phyloP scores from a whole-genome alignment of 2,888 invertebrate species.

The Caenorhabditis auriculariae region DNA sequence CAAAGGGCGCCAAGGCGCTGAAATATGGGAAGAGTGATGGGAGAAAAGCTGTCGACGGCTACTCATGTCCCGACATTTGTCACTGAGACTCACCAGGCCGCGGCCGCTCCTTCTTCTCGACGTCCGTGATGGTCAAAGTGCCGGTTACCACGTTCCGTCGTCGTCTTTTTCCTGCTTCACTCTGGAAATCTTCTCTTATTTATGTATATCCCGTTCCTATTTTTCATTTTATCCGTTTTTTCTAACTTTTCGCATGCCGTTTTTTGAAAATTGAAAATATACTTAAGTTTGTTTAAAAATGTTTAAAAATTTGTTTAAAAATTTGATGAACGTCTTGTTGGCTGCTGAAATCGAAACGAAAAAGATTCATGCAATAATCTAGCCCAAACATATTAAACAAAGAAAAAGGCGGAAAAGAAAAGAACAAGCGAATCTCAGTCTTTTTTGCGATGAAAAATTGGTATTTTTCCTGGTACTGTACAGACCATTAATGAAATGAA shows the following conservation, averaged over 20 bases:
- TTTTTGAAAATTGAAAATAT: no score
- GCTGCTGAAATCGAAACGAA: background rate
- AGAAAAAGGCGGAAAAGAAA: background rate
- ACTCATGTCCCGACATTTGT: conserved; percentile 11
- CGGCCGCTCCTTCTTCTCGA: conserved; percentile 7
- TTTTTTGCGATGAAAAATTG: conserved; percentile 11
- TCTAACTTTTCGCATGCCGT: conserved; percentile 19
- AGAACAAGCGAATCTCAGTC: conserved; percentile 1
- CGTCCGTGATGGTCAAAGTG: conserved; percentile 27
- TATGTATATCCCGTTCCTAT: background rate
- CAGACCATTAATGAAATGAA: conserved; percentile 1
- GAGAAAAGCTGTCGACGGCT: background rate
- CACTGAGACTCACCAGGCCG: conserved; percentile 19
- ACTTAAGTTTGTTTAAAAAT: no score
- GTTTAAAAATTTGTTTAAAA: no score
- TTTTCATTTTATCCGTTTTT: conserved; percentile 3
- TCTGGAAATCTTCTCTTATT: conserved; percentile 1
- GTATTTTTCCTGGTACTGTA: conserved; percentile 8
- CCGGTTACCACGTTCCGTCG: conserved; percentile 17
- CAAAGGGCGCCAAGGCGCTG: no score
- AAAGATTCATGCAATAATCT: background rate
- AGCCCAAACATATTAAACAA: background rate
- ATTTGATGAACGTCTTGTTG: no score
- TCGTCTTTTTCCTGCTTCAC: conserved; percentile 2
- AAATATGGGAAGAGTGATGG: conserved; percentile 14